These are phyloP conservation scores for Kuschelorhynchus macadamiae DNA, from an alignment of 2,888 invertebrate species.

Conservation along the genomic window DNA sequence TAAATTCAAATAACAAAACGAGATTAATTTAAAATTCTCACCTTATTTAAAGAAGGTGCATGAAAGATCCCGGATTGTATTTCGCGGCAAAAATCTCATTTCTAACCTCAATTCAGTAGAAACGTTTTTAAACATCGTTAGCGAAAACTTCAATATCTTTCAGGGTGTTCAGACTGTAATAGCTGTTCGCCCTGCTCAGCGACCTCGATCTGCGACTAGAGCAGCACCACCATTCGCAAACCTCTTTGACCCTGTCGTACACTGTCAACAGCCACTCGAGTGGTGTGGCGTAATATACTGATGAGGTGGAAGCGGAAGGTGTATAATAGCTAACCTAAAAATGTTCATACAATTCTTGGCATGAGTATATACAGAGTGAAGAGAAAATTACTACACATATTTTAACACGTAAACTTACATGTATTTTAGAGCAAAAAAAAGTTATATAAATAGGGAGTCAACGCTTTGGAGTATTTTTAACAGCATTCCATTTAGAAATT, in stretches of 20 bases:
- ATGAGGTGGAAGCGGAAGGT: conserved; percentile 40
- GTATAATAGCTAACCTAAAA: conserved; percentile 50
- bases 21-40: too few species aligned
- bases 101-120: conserved; percentile 15
- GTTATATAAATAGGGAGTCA: too few species aligned
- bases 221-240: conserved; percentile 38
- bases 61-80: too few species aligned
- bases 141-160: conserved; percentile 55
- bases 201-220: conserved; percentile 25
- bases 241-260: conserved; percentile 44
- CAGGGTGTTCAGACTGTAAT: conserved; percentile 61
- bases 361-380: too few species aligned
- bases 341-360: conserved; percentile 21
- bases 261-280: conserved; percentile 46
- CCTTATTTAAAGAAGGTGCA: too few species aligned
- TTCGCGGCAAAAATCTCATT: conserved; percentile 4
- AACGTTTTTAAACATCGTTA: conserved; percentile 39
- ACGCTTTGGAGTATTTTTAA: too few species aligned
- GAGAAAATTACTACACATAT: too few species aligned
- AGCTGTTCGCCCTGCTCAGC: conserved; percentile 60
- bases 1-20: too few species aligned
- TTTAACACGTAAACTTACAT: too few species aligned
- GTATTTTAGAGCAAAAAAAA: too few species aligned
- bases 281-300: conserved; percentile 49
- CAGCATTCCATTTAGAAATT: too few species aligned